A percentile compares a stretch with the other conserved stretches of the same genome.
These are phyloP conservation scores for Phyllostomus hastatus DNA, from an alignment of 2,113 vertebrate species.

Conservation along the genomic window DNA sequence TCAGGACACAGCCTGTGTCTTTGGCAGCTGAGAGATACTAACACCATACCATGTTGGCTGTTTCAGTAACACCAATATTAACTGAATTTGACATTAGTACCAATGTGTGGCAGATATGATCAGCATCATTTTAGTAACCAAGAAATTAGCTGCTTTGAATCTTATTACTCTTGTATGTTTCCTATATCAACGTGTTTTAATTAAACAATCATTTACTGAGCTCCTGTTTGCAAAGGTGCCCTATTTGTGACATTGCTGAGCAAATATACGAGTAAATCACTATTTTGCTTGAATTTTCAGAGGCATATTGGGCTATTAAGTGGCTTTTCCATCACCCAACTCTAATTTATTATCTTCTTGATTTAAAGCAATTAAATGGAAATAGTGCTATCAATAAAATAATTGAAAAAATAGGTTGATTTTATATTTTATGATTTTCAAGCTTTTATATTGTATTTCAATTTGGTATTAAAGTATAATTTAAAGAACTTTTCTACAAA, in stretches of 20 bases:
- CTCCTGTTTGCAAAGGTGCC: not conserved
- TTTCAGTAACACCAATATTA: not conserved
- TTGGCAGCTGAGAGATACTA: not conserved
- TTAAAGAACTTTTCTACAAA: not conserved
- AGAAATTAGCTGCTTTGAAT: not conserved
- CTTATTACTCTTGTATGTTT: not conserved
- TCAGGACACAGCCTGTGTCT: not conserved
- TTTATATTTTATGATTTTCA: conserved; percentile 11
- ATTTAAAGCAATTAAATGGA: not conserved
- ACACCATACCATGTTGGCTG: not conserved
- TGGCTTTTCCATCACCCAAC: not conserved
- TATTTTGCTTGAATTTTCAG: not conserved
- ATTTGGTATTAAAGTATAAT: not conserved
- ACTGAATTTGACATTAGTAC: not conserved
- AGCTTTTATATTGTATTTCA: not conserved
- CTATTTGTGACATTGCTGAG: not conserved
- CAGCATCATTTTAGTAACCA: not conserved
- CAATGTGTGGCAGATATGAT: not conserved
- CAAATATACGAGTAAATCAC: not conserved
- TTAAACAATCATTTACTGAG: not conserved
- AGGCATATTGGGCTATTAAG: not conserved
- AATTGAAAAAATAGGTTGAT: not conserved
- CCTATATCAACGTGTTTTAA: not conserved
- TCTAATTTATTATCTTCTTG: conserved; percentile 5
- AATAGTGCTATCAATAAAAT: not conserved